Conservation (phyloP, 2,888 invertebrate genomes). For the Peribatodes rhomboidaria region DNA sequence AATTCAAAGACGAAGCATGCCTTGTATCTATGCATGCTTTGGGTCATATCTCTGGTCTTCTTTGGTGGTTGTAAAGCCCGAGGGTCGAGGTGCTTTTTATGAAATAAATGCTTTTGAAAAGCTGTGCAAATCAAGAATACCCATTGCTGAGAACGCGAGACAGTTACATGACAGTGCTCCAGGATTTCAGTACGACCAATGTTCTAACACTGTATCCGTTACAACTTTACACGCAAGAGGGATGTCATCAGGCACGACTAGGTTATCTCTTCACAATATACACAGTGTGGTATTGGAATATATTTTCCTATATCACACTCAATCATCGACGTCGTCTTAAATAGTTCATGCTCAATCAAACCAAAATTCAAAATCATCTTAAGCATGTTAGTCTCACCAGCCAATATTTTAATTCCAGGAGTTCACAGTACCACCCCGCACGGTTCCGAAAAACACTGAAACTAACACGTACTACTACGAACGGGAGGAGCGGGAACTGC, state of each 20-base stretch:
- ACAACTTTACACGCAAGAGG: background rate
- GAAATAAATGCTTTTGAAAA: background rate
- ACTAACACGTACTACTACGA: constrained; percentile 77
- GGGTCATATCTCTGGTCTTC: background rate
- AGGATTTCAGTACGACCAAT: too few relatives aligned
- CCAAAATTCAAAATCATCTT: background rate
- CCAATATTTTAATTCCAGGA: constrained; percentile 65
- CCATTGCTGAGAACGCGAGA: too few relatives aligned
- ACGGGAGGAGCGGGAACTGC: constrained; percentile 75
- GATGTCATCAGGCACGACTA: background rate
- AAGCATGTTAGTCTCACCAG: background rate
- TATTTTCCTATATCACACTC: too few relatives aligned
- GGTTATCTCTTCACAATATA: background rate
- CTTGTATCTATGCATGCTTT: constrained; percentile 2
- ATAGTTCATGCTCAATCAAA: too few relatives aligned
- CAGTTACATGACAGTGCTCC: too few relatives aligned
- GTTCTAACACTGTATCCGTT: background rate
- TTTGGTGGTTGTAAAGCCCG: background rate
- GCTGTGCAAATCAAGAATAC: background rate
- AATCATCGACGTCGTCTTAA: too few relatives aligned
- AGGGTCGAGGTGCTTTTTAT: background rate
- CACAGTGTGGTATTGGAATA: too few relatives aligned
- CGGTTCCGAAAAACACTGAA: constrained; percentile 70
- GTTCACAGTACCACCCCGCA: constrained; percentile 76
- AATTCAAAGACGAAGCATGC: background rate